These are phyloP conservation scores for Masnerella sp. DNA, from an alignment of 2,888 invertebrate species.

Conservation along the genomic window DNA sequence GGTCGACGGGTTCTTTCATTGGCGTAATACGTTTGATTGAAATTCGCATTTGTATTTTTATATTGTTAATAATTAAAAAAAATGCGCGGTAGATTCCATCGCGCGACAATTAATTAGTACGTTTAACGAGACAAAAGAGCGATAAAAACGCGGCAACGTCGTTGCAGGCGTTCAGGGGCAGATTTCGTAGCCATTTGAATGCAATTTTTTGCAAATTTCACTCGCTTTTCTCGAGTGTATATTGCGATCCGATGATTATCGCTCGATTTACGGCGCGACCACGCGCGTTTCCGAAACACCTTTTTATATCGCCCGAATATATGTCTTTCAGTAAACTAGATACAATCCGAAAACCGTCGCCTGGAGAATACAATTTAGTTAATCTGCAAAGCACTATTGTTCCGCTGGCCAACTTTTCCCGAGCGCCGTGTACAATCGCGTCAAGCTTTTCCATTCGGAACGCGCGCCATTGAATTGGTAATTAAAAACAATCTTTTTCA, in stretches of 20 bases:
- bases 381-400: conserved; percentile 22
- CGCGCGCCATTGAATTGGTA: conserved; percentile 3
- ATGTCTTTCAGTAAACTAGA: conserved; percentile 44
- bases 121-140: conserved; percentile 22
- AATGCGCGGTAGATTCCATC: too few relatives aligned
- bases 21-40: too few relatives aligned
- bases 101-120: conserved; percentile 25
- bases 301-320: conserved; percentile 43
- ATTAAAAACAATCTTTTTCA: conserved; percentile 13
- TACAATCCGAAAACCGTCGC: conserved; percentile 23
- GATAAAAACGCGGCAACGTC: conserved; percentile 9
- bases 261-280: conserved; percentile 42
- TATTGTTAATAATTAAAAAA: too few relatives aligned
- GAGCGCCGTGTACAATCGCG: not conserved
- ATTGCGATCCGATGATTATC: conserved; percentile 49
- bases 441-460: conserved; percentile 9
- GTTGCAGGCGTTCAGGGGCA: conserved; percentile 28
- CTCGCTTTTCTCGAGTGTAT: conserved; percentile 43
- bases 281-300: conserved; percentile 46
- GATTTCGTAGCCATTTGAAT: conserved; percentile 26
- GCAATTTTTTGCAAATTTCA: conserved; percentile 42
- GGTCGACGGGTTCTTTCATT: too few relatives aligned
- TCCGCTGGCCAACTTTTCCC: not conserved
- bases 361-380: conserved; percentile 33
- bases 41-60: too few relatives aligned